Base-by-base conservation (phyloP, 2,888 invertebrate species). In the Phorcus lineatus region DNA sequence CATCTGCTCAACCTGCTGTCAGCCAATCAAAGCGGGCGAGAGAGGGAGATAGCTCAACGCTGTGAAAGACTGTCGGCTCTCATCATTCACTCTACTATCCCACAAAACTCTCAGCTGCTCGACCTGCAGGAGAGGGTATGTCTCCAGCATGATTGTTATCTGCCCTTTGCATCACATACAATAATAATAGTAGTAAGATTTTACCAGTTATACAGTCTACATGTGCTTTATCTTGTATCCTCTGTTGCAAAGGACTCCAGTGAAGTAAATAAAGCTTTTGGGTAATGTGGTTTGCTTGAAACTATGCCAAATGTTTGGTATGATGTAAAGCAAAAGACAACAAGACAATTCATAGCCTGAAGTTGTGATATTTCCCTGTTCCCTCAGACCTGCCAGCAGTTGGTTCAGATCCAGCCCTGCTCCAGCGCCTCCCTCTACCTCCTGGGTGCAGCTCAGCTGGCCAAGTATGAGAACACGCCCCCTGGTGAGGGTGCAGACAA, bases 31-130 rank as follows among this genome's bases (percentile, higher is more conserved):
- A 84, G 83, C 4, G 89, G 86, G 3, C 86, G 89, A 75, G 88
- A 88, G 81, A 78, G 81, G 1, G 84, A 91, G n/a, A 91, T 92
- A 28, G 88, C 88, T 9, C 88, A 88, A 78, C 82, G 92, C 36
- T 92, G 92, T 86, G 85, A 90, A 78, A 83, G 90, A 36, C 85
- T 92, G 28, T 90, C 91, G 6, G 91, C 91, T 1, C 88, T 92
- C 9, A 91, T 92, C 36, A 86, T 87, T 55, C 86, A 87, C 53
- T 87, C 90, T 66, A 91, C 91, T n/a, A 90, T 92, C 36, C 91
- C 91, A 24, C 84, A 86, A 80, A 91, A 90, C 85, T 85, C 87
- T 9, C 86, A 90, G 57, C 85, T 92, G 6, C 83, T 91, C 11
- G 86, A 88, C 28, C 83, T 92, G 19, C 92, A 92, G 80, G 90